Evolutionary conservation across 2,113 vertebrate species (phyloP), one percentile per base, ranked within the genome.

Genomic region (Ia io): DNA sequence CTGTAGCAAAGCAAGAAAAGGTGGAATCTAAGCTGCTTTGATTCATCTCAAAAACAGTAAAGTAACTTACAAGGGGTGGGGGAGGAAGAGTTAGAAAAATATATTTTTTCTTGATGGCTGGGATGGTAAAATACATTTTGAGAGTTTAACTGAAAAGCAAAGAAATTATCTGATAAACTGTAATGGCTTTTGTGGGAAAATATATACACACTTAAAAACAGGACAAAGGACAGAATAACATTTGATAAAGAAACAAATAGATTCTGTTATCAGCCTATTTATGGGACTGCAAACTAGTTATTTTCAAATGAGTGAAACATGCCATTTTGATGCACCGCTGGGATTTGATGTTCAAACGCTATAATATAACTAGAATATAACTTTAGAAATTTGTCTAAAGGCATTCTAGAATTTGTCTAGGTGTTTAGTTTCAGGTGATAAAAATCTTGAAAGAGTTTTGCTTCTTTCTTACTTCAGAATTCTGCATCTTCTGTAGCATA

Each of bases 371-470:
- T 79, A 88, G 73, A 93, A 94, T 32, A 84, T 18, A 89, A 83
- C 35, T 40, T 56, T 70, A 82, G 51, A 51, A 82, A 76, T n/a
- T 56, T 83, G n/a, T 93, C 53, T 82, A 82, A 90, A 88, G 49
- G 40, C 30, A 59, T 69, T 95, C 59, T 82, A 35, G 42, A 91
- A 91, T 87, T 82, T 84, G 65, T 53, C 37, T 67, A 51, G 25
- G 6, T 47, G 28, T 61, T 89, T 84, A 76, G 13, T 93, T 91
- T 91, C 51, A 93, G 80, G 63, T 84, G 70, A 87, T 80, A 89
- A 86, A 88, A 97, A 71, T 35, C 59, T 49, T 65, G 0, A 56
- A 76, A 79, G 63, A 49, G 18, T 90, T 85, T 73, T 85, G 56
- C 10, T 49, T 77, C 30, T 53, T 87, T 65, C 28, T 79, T 91